Percentiles rank a stretch among this genome's conserved stretches.
Evolutionary conservation across 2,797 vertebrate species (phyloP).

Genomic region (Phalloptychus januarius): DNA sequence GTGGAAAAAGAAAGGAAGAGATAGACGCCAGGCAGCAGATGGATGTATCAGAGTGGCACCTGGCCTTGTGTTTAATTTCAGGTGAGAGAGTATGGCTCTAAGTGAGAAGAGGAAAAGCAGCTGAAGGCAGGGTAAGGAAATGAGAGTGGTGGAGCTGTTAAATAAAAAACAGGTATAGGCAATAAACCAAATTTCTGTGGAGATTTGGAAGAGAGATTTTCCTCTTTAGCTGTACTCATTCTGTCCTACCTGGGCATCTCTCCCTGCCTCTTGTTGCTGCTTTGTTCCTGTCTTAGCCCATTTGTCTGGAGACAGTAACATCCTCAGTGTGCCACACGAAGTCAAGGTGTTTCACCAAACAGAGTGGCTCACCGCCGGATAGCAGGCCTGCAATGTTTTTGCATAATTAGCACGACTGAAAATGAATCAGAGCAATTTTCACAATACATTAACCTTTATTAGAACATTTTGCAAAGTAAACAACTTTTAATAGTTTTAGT

Average conservation of each 20-base stretch:
- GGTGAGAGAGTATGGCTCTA: conserved; percentile 73
- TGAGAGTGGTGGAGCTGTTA: conserved; percentile 19
- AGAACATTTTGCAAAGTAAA: conserved; percentile 7
- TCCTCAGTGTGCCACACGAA: conserved; percentile 24
- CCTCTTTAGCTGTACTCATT: conserved; percentile 31
- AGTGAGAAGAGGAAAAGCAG: conserved; percentile 51
- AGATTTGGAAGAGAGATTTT: conserved; percentile 19
- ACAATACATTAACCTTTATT: not conserved
- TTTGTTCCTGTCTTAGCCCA: conserved; percentile 48
- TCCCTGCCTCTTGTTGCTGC: conserved; percentile 49
- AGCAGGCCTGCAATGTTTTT: not conserved
- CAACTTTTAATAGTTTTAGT: not conserved
- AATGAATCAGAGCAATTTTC: conserved; percentile 7
- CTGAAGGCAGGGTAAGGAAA: conserved; percentile 36
- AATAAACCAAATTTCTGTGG: conserved; percentile 45
- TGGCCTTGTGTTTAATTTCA: conserved; percentile 83
- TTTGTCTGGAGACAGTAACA: conserved; percentile 40
- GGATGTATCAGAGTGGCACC: conserved; percentile 77
- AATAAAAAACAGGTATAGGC: conserved; percentile 1
- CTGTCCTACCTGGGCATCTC: conserved; percentile 41
- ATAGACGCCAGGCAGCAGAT: conserved; percentile 74
- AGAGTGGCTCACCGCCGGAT: not conserved
- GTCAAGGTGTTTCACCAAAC: conserved; percentile 11
- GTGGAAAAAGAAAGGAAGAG: conserved; percentile 27
- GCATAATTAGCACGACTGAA: conserved; percentile 9